A percentile compares a stretch with the other conserved stretches of the same genome.
These are phyloP conservation scores for Idaea biselata DNA, from an alignment of 2,888 invertebrate species.

Conservation along the genomic window DNA sequence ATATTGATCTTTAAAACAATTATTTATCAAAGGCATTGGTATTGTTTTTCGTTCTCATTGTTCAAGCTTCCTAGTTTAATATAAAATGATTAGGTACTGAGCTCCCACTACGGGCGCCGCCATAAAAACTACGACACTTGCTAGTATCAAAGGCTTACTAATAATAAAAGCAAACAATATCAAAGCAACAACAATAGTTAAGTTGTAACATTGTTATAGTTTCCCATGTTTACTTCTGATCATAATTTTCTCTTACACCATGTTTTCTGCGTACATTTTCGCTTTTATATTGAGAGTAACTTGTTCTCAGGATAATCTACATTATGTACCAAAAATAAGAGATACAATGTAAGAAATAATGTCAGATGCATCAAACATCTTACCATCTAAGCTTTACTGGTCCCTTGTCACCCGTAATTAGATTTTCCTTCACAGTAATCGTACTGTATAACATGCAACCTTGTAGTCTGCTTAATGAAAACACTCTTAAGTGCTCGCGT, in stretches of 20 bases:
- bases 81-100: constrained; percentile 57
- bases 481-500: constrained; percentile 69
- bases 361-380: constrained; percentile 27
- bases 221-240: constrained; percentile 34
- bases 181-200: constrained; percentile 50
- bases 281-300: neutral
- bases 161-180: constrained; percentile 66
- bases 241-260: constrained; percentile 32
- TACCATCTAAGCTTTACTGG: constrained; percentile 40
- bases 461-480: constrained; percentile 72
- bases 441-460: constrained; percentile 69
- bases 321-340: neutral
- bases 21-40: neutral
- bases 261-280: constrained; percentile 14
- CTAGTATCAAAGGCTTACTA: constrained; percentile 61
- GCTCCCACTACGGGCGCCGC: constrained; percentile 41
- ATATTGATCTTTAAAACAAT: too few relatives aligned
- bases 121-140: constrained; percentile 64
- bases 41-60: neutral
- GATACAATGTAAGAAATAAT: neutral
- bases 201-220: constrained; percentile 47
- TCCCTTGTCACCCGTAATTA: constrained; percentile 66
- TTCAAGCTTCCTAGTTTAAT: constrained; percentile 32
- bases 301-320: neutral
- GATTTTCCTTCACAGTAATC: constrained; percentile 69